phyloP scores from a whole-genome alignment of 2,797 vertebrate genomes.

The Sternotherus odoratus region DNA sequence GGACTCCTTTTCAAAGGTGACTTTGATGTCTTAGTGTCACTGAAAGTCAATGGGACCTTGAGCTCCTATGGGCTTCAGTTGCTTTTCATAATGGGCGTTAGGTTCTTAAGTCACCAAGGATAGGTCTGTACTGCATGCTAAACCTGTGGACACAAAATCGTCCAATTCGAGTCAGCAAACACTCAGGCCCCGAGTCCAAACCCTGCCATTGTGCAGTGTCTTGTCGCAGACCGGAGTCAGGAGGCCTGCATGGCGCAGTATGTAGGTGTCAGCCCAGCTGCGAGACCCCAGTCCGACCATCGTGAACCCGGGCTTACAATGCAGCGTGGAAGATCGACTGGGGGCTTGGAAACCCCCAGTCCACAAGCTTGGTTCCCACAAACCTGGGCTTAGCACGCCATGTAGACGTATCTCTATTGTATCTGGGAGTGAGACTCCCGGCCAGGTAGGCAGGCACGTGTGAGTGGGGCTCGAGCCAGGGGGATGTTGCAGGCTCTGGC shows the following conservation, averaged over 20 bases:
- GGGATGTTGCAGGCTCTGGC: too few relatives aligned
- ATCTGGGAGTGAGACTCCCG: too few relatives aligned
- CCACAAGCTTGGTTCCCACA: neutral
- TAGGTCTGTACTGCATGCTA: neutral
- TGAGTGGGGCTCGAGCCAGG: too few relatives aligned
- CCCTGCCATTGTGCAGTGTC: neutral
- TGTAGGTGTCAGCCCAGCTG: neutral
- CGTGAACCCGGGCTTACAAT: neutral
- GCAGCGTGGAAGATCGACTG: neutral
- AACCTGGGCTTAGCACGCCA: neutral
- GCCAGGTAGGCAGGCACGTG: too few relatives aligned
- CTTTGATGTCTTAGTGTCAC: neutral
- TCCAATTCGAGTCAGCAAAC: neutral
- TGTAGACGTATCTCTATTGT: neutral
- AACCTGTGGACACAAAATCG: neutral
- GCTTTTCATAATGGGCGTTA: neutral
- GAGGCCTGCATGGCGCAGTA: neutral
- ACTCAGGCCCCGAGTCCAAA: neutral
- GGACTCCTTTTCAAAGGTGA: neutral
- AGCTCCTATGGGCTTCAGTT: neutral
- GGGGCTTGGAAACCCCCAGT: neutral
- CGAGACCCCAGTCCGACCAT: neutral
- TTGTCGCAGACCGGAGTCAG: neutral
- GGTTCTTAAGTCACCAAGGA: rapidly evolving
- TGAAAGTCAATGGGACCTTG: neutral